These are phyloP conservation scores for Drosophila orosa DNA, from an alignment of 1,140 invertebrate genomes.

Conservation along the genomic window DNA sequence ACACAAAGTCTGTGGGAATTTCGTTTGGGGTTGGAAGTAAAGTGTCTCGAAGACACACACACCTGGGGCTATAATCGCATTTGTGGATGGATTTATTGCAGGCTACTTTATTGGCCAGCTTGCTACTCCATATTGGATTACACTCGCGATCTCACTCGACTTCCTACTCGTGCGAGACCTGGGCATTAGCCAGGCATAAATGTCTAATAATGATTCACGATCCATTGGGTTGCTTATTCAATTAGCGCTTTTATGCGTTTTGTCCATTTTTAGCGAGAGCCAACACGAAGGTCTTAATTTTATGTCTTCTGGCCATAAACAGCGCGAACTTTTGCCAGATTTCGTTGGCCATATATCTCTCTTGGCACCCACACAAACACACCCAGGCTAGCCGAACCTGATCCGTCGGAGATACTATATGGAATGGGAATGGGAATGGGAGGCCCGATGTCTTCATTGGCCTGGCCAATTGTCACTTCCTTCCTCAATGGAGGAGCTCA, in stretches of 20 bases:
- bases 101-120: conserved; percentile 19
- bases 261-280: conserved; percentile 62
- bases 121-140: conserved; percentile 31
- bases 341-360: conserved; percentile 37
- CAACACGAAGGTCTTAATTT: conserved; percentile 70
- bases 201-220: conserved; percentile 67
- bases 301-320: conserved; percentile 74
- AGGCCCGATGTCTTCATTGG: conserved; percentile 49
- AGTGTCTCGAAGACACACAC: conserved; percentile 1
- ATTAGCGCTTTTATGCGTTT: conserved; percentile 77
- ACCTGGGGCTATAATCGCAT: neutral
- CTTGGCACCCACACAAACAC: conserved; percentile 31
- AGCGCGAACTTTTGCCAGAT: conserved; percentile 33
- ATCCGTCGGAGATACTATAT: conserved; percentile 1
- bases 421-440: neutral
- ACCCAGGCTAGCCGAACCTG: conserved; percentile 6
- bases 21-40: neutral
- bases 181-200: conserved; percentile 64
- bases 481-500: conserved; percentile 57
- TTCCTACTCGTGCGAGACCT: conserved; percentile 15
- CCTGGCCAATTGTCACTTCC: conserved; percentile 66
- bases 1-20: conserved; percentile 20
- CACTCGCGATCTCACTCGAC: conserved; percentile 11
- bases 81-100: conserved; percentile 24
- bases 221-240: conserved; percentile 72